Evolutionary conservation across 1,140 invertebrate genomes (phyloP), one percentile per base, ranked within the genome.

Genomic region (Matsumurasca onukii): DNA sequence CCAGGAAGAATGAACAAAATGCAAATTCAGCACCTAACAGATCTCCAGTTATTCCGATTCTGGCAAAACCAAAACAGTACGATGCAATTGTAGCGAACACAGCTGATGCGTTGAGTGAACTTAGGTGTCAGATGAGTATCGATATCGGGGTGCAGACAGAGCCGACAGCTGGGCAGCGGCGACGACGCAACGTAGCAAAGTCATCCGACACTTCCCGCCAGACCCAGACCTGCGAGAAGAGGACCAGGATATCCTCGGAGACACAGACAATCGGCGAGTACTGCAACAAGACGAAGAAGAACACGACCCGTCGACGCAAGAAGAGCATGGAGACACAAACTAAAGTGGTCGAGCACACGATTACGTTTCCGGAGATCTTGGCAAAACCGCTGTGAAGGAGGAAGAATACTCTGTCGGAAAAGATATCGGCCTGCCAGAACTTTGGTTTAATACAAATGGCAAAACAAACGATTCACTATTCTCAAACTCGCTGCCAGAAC

Each of bases 261-360:
- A 63, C 61, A 17, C 61, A 63, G 24, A 63, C 61, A 9, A 20
- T 63, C 2, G 61, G 61, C 13, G 61, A 63, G 13, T 55, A 55
- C 24, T 55, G 17, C 22, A 25, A 20, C 24, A 55, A 55, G 24
- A n/a, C 15, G n/a, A 45, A 45, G 30, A 63, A 34, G 31, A 45
- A 34, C 30, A 34, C 20, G 12, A 63, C n/a, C n/a, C 30, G 61
- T 3, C 30, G 61, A 12, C 17, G 61, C 15, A 63, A 63, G 31
- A 63, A 63, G 27, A 63, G 61, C 25, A 63, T 63, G 61, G 61
- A 63, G 27, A 63, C 61, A 3, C 61, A 63, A 20, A 63, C 61
- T 22, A 34, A 45, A 20, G 61, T 29, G 13, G 15, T 24, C 13
- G 55, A 59, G 55, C 55, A 13, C 2, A 59, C 55, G 3, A n/a